These are phyloP conservation scores for Penaeus chinensis DNA, from an alignment of 1,140 invertebrate genomes.

Conservation along the genomic window DNA sequence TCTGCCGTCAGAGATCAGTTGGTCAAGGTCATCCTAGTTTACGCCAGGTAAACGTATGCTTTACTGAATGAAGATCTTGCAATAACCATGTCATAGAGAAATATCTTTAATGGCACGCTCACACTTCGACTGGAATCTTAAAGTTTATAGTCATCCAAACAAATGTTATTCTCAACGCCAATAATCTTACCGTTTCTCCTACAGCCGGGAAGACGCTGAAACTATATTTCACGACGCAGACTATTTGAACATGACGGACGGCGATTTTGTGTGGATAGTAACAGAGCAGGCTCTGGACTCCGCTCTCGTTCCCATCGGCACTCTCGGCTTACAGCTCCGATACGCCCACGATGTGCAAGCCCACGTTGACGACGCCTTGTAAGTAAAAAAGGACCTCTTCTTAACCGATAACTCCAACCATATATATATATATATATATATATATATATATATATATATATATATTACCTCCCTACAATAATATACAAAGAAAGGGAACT, in stretches of 20 bases:
- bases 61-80: no score
- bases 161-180: conserved; percentile 5
- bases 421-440: neutral
- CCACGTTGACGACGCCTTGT: conserved; percentile 89
- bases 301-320: conserved; percentile 85
- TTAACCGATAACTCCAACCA: neutral
- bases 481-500: no score
- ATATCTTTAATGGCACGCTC: no score
- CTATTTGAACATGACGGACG: conserved; percentile 86
- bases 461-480: no score
- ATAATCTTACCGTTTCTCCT: neutral
- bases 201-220: conserved; percentile 87
- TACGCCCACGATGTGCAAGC: conserved; percentile 86
- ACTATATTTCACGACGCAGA: conserved; percentile 90
- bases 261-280: conserved; percentile 94
- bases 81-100: no score
- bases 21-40: conserved; percentile 91
- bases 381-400: conserved; percentile 67
- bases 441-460: no score
- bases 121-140: no score
- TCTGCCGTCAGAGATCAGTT: conserved; percentile 84
- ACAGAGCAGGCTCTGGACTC: conserved; percentile 92
- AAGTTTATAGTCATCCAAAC: no score
- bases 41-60: conserved; percentile 81
- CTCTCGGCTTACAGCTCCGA: conserved; percentile 88